These are phyloP conservation scores for Nasua narica DNA, from an alignment of 2,797 vertebrate species.

Conservation along the genomic window DNA sequence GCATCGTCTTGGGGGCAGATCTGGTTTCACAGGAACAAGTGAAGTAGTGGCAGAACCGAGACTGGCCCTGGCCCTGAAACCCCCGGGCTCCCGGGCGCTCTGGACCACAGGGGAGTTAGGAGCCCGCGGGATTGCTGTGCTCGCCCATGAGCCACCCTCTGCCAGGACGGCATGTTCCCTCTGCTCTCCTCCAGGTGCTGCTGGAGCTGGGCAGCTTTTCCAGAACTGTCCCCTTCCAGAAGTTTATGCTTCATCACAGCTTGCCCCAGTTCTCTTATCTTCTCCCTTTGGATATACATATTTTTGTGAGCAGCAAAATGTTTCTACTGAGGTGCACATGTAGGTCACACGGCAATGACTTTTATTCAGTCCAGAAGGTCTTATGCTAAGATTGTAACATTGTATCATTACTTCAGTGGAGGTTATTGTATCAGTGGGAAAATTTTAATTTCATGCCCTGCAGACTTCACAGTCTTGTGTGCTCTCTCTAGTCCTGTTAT, in stretches of 20 bases:
- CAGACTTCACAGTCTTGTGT: conserved; percentile 76
- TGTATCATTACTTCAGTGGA: conserved; percentile 74
- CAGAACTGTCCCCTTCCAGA: neutral
- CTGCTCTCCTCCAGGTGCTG: neutral
- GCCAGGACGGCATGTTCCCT: neutral
- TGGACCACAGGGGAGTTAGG: neutral
- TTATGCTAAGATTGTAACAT: conserved; percentile 76
- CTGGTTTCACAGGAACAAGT: neutral
- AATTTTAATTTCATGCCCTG: conserved; percentile 83
- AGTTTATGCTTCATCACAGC: conserved; percentile 22
- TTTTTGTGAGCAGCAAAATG: conserved; percentile 61
- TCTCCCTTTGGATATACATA: conserved; percentile 23
- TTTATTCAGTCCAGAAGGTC: conserved; percentile 77
- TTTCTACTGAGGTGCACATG: conserved; percentile 65
- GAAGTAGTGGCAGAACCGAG: neutral
- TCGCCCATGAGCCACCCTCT: neutral
- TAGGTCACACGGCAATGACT: conserved; percentile 75
- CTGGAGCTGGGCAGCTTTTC: neutral
- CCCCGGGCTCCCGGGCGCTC: neutral
- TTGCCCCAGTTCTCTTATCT: conserved; percentile 46
- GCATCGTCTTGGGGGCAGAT: neutral
- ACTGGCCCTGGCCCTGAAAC: neutral
- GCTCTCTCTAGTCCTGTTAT: conserved; percentile 69
- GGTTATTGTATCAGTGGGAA: conserved; percentile 76
- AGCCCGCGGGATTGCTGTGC: neutral